Evolutionary conservation across 2,797 vertebrate species (phyloP), one percentile per base, ranked within the genome.

Genomic region (Platalea minor): DNA sequence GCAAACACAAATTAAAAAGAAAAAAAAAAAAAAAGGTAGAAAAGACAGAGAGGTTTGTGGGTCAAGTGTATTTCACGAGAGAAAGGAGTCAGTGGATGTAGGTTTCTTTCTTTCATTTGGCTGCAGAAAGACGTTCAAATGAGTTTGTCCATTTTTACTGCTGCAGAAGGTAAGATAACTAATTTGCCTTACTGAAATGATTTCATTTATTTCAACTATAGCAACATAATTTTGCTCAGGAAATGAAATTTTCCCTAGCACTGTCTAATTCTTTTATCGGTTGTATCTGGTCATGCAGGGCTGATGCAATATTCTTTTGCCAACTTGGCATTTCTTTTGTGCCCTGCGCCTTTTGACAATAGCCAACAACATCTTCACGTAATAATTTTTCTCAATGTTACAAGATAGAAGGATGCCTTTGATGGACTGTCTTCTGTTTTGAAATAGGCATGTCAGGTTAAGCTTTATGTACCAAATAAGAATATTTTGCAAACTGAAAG

Each of bases 161-260:
- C 96, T 95, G 83, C 93, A 51, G 73, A 94, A 96, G 96, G 96
- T 97, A 97, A 97, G 96, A 83, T 14, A 75, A 76, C 24, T 93
- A 46, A 75, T 93, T 91, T 89, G 43, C 73, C 64, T 81, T 73
- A 82, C 43, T 87, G 63, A 54, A 88, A 70, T 87, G 6, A 46
- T 69, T 92, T 81, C 17, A 39, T 83, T 89, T 83, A 73, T 92
- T 95, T 89, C 17, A 68, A 65, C 29, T 57, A 33, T 24, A 78
- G 46, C 80, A 54, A 37, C 14, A 43, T 53, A 37, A 63, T 93
- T 93, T 91, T 91, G 28, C 68, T 77, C 43, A 61, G 83, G 77
- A 90, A 90, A 81, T 85, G 17, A 74, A 65, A 37, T 93, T 90
- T 78, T 93, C 59, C 20, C 29, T 84, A 43, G 53, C 39, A 72